phyloP scores from a whole-genome alignment of 2,888 invertebrate genomes.

The Conchocele bisecta region DNA sequence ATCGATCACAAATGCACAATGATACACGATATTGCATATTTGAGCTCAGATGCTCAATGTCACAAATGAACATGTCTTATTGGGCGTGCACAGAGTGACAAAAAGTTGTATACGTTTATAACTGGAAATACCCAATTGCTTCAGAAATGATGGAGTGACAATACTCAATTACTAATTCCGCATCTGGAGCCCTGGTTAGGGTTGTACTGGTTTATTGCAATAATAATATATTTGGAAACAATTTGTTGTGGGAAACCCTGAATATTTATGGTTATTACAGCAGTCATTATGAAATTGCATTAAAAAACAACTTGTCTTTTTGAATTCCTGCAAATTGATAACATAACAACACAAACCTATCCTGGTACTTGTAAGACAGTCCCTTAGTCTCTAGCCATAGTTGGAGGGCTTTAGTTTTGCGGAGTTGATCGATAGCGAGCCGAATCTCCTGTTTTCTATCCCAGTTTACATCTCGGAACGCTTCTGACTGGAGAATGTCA shows the following conservation, averaged over 20 bases:
- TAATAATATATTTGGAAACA: background rate
- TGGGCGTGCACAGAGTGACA: no score
- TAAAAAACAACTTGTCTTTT: background rate
- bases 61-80: no score
- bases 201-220: background rate
- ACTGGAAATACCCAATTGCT: no score
- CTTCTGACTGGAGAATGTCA: conserved; percentile 19
- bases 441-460: conserved; percentile 18
- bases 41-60: no score
- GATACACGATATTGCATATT: no score
- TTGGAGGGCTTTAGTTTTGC: conserved; percentile 29
- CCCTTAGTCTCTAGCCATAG: conserved; percentile 48
- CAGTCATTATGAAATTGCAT: background rate
- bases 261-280: no score
- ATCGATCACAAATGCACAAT: no score
- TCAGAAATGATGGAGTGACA: no score
- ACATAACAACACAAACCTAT: background rate
- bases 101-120: no score
- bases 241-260: no score
- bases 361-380: conserved; percentile 37
- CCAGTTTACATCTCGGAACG: conserved; percentile 16
- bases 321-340: background rate
- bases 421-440: conserved; percentile 27
- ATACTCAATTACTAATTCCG: no score
- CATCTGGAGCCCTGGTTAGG: no score